Base-by-base conservation (phyloP, 1,140 invertebrate genomes). In the Andricus grossulariae region DNA sequence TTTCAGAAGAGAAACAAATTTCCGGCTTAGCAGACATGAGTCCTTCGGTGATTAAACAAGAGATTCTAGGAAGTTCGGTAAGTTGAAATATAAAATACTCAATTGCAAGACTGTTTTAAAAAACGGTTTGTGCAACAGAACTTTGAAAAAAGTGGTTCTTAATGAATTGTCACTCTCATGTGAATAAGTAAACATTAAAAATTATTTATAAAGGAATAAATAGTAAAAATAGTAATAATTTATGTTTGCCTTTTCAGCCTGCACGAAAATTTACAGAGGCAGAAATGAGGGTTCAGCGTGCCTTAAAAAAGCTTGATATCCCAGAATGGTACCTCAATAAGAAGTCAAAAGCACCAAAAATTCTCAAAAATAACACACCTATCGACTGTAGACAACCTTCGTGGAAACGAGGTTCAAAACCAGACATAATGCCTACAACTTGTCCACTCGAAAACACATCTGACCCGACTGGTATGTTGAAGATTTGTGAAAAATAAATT, bases 261-360 rank as follows among this genome's bases (percentile, higher is more conserved):
- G 71, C 76, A 16, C 74, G 81, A 60, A 57, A 86, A 84, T 49
- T 91, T 60, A 88, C 89, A 0, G 93, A 93, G 51, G 91, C 93
- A 32, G 93, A 94, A 87, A 83, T 93, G 50, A 88, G 92, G 25
- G 91, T 94, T 11, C 88, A 92, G 57, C 89, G 90, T 60, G 94
- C 93, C 8, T 84, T 93, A 21, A 87, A 92, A 81, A 93, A 92
- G 71, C 88, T 94, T 0, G 91, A 93, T 75, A 89, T 94, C 0
- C 93, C 93, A 1, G 92, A 93, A 32, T 94, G 93, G 93, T 93
- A 93, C 85, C 91, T 91, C 78, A 92, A 92, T 45, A 93, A 80
- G 25, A 57, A 72, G 18, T 77, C 80, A 0, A 83, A 51, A 18
- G 70, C 85, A 12, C 71, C 79, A 3, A 87, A 82, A 49, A 81